A percentile compares a stretch with the other conserved stretches of the same genome.
Conservation (phyloP, 2,888 invertebrate genomes). For the Escarpia spicata region DNA sequence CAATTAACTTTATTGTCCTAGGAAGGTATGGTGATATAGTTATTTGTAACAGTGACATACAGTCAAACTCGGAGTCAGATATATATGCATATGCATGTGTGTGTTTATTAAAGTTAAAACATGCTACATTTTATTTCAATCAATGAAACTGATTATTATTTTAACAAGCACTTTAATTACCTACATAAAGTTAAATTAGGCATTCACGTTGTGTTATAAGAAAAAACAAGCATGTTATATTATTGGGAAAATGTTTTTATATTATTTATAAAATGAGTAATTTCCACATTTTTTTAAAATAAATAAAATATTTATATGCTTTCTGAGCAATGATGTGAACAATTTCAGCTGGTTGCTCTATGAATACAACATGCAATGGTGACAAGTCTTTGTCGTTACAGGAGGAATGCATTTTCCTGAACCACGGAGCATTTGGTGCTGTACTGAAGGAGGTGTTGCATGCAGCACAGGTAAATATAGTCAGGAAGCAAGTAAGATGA, state of each 20-base stretch:
- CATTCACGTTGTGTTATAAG: too few relatives aligned
- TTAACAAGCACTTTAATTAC: not conserved
- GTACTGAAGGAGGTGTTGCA: constrained; percentile 56
- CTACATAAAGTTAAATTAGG: not conserved
- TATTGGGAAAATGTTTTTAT: not conserved
- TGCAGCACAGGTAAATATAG: constrained; percentile 51
- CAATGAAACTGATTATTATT: not conserved
- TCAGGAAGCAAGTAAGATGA: not conserved
- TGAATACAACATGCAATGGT: not conserved
- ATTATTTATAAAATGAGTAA: not conserved
- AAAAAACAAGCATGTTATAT: too few relatives aligned
- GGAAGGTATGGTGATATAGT: constrained; percentile 33
- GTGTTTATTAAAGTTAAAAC: not conserved
- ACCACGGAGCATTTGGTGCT: constrained; percentile 64
- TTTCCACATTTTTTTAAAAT: not conserved
- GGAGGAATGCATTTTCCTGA: constrained; percentile 54
- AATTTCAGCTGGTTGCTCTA: not conserved
- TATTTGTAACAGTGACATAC: not conserved
- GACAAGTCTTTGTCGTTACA: constrained; percentile 29
- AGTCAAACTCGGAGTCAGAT: not conserved
- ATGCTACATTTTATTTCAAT: not conserved
- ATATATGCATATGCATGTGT: not conserved
- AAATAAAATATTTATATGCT: not conserved
- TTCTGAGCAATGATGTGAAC: not conserved
- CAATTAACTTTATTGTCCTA: too few relatives aligned